Conservation (phyloP, 2,888 invertebrate species). For the Trilocha varians region DNA sequence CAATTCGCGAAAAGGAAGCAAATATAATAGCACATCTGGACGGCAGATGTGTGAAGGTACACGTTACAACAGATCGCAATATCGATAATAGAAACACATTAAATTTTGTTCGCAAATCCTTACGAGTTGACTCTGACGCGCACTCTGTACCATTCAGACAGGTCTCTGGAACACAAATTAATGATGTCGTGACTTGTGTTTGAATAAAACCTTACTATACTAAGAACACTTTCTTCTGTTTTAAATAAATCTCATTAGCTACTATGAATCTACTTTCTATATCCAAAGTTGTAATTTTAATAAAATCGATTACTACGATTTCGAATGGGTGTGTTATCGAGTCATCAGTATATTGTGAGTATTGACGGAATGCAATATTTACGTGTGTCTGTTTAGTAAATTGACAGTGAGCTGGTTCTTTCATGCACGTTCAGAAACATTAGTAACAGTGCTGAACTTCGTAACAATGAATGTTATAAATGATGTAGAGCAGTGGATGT, state of each 20-base stretch:
- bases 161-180: conserved; percentile 75
- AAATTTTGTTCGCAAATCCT: conserved; percentile 72
- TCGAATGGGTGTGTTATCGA: conserved; percentile 44
- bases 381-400: conserved; percentile 49
- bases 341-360: conserved; percentile 38
- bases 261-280: conserved; percentile 11
- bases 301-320: conserved; percentile 26
- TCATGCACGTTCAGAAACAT: conserved; percentile 48
- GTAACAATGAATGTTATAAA: conserved; percentile 42
- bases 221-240: no score
- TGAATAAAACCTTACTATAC: conserved; percentile 29
- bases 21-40: conserved; percentile 63
- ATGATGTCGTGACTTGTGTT: conserved; percentile 58
- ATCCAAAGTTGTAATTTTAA: conserved; percentile 8
- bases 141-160: conserved; percentile 87
- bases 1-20: conserved; percentile 61
- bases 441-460: conserved; percentile 43
- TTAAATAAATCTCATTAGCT: no score
- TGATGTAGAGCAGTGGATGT: conserved; percentile 44
- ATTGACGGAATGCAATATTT: conserved; percentile 72
- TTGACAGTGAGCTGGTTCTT: conserved; percentile 38
- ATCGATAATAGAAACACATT: conserved; percentile 64
- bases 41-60: conserved; percentile 68
- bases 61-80: conserved; percentile 66
- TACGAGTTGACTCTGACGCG: conserved; percentile 90